phyloP scores from a whole-genome alignment of 2,797 vertebrate species.

The Xiphorhynchus erythropygius region DNA sequence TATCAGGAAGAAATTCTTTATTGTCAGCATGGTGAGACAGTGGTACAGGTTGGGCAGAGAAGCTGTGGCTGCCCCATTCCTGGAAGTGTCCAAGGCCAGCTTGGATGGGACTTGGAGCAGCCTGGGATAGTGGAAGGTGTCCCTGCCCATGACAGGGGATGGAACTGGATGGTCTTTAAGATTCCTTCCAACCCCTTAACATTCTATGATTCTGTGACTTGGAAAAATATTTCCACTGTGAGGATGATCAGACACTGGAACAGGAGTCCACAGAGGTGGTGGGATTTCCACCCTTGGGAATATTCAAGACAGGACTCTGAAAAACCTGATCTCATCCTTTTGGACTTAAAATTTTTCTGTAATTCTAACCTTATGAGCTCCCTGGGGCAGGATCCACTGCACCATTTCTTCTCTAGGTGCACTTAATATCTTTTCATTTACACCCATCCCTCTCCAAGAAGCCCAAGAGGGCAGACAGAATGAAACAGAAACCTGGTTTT shows the following conservation, averaged over 20 bases:
- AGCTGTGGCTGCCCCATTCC: background rate
- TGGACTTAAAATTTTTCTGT: background rate
- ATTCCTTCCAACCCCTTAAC: background rate
- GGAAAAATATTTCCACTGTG: background rate
- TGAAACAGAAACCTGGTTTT: conserved; percentile 1
- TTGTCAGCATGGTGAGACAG: background rate
- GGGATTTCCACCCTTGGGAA: background rate
- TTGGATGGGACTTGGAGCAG: background rate
- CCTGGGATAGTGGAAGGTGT: background rate
- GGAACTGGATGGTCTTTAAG: background rate
- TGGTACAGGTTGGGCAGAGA: background rate
- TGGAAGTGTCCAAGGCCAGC: background rate
- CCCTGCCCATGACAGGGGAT: accelerated
- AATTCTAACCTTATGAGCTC: background rate
- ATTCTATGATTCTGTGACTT: background rate
- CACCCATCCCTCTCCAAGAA: background rate
- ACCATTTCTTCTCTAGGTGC: background rate
- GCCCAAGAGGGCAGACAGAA: background rate
- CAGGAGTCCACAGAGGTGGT: background rate
- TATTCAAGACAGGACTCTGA: background rate
- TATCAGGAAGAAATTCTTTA: background rate
- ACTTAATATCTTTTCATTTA: background rate
- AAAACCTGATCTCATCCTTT: background rate
- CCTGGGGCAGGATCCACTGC: background rate
- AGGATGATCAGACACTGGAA: background rate